Evolutionary conservation across 2,888 invertebrate genomes (phyloP).

Genomic region (Onthophagus sagittarius): DNA sequence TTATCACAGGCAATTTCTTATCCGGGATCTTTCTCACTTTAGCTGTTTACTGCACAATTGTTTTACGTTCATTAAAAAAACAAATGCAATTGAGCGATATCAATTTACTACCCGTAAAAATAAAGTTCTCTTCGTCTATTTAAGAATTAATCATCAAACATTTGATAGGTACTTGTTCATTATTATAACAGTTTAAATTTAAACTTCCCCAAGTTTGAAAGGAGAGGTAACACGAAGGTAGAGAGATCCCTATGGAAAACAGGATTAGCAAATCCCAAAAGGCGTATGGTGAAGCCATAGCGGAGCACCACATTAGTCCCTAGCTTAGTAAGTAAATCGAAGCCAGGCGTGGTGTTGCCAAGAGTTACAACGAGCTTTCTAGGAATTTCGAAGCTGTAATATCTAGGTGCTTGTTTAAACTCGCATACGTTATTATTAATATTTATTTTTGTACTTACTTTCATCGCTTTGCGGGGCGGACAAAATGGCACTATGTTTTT

Average conservation of each 20-base stretch:
- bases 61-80: too few relatives aligned
- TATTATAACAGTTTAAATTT: not conserved
- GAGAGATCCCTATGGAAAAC: not conserved
- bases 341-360: not conserved
- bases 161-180: not conserved
- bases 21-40: not conserved
- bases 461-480: constrained; percentile 98
- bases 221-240: not conserved
- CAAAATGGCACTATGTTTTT: constrained; percentile 98
- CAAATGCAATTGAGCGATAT: too few relatives aligned
- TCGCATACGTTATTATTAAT: too few relatives aligned
- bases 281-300: not conserved
- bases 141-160: not conserved
- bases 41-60: not conserved
- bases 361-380: too few relatives aligned
- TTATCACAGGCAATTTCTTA: not conserved
- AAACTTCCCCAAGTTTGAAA: not conserved
- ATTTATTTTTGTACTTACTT: constrained; percentile 64
- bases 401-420: too few relatives aligned
- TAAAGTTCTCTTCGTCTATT: too few relatives aligned
- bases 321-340: not conserved
- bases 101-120: too few relatives aligned
- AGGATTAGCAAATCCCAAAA: not conserved
- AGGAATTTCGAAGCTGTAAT: too few relatives aligned
- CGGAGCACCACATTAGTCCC: not conserved